Base-by-base conservation (phyloP, 2,888 invertebrate species). In the Sarcophaga caerulescens region DNA sequence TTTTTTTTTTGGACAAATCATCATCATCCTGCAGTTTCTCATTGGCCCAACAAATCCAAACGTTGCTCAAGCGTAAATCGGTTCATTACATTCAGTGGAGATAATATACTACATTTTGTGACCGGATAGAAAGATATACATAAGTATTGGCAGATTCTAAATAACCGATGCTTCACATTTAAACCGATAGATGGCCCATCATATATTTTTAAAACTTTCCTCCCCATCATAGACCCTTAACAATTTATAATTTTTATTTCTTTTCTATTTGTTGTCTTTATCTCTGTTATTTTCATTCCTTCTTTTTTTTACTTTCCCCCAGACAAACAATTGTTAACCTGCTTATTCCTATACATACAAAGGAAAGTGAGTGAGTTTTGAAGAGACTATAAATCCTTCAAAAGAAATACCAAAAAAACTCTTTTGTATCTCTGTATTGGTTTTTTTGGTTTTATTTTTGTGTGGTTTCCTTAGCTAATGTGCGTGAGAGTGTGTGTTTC, bases 351-450 rank as follows among this genome's bases (percentile, higher is more conserved):
- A 17, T 14, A 52, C 4, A 17, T 14, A 52, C 52, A 23, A 21
- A 21, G 5, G 35, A 74, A 44, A 74, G 19, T 35, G 35, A 35
- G 35, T 35, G 35, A 52, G 4, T 17, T 14, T 52, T 14, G 14
- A 17, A 52, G 17, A 17, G 52, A 52, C 12, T 52, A 44, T 62
- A 21, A 74, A 74, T 63, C 21, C 62, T 74, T 63, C 45, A 63
- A 45, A 73, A 35, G 57, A 19, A 44, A 73, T 1, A 35, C 1
- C 35, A 2, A 35, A 45, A 21, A 5, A n/a, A 52, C 62, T 47
- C 62, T 23, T 62, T 59, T 17, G 52, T 80, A 73, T 65, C 66
- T 80, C 21, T 71, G 74, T 74, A 47, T 80, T 71, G 79, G 65
- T 81, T 81, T 74, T 74, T 68, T 62, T 35, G 59, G 35, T 10